These are phyloP conservation scores for Nymphalis urticae DNA, from an alignment of 2,888 invertebrate genomes.

Conservation along the genomic window DNA sequence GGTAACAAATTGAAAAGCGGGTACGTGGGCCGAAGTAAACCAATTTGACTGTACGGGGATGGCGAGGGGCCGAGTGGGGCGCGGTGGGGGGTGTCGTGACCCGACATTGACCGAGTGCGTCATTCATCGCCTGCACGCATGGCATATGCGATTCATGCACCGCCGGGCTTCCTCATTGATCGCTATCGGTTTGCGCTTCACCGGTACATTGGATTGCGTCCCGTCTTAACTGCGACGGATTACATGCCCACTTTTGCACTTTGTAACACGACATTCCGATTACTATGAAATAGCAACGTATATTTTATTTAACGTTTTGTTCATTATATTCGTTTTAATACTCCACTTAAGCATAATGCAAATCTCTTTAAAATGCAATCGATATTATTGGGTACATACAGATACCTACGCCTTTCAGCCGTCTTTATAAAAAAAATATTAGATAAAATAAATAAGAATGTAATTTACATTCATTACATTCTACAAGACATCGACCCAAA, in stretches of 20 bases:
- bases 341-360: no score
- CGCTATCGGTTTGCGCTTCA: slow-evolving; percentile 12
- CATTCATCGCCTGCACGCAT: slow-evolving; percentile 53
- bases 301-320: no score
- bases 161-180: slow-evolving; percentile 34
- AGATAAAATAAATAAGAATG: no score
- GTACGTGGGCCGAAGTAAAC: slow-evolving; percentile 19
- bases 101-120: slow-evolving; percentile 70
- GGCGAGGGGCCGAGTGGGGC: slow-evolving; percentile 8
- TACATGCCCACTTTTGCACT: background rate
- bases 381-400: no score
- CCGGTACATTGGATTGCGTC: background rate
- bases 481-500: no score
- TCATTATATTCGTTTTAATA: no score
- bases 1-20: slow-evolving; percentile 32
- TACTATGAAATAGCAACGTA: no score
- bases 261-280: no score
- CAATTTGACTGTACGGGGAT: slow-evolving; percentile 19
- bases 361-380: no score
- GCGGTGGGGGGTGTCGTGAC: slow-evolving; percentile 37
- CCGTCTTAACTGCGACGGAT: background rate
- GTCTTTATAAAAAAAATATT: no score
- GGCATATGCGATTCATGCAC: slow-evolving; percentile 39
- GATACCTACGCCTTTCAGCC: no score
- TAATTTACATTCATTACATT: no score